Base-by-base conservation (phyloP, 2,888 invertebrate genomes). In the Meiosimyza decipiens region DNA sequence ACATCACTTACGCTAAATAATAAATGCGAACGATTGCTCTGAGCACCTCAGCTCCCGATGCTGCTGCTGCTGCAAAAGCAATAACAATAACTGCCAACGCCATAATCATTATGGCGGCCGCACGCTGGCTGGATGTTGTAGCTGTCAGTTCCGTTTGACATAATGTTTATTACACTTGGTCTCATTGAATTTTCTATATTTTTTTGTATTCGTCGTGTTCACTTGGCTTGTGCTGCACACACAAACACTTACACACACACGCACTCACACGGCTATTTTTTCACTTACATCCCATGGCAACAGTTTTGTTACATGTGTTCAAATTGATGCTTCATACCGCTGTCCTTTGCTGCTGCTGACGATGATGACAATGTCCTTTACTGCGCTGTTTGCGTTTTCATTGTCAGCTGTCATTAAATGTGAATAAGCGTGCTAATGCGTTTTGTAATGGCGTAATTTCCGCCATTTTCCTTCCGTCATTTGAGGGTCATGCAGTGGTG, bases 381-480 rank as follows among this genome's bases (percentile, higher is more conserved):
- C 28, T 28, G 28, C 28, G 28, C 28, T 40, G 40, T 40, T 6
- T 40, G 40, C 40, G 40, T 40, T 40, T 71, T 69, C 62, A 64
- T 72, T 77, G 75, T 77, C 76, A 74, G 72, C 73, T 76, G 75
- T 76, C 77, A 77, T 77, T 76, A 76, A 76, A 77, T 76, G 77
- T 73, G 75, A 76, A 77, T 77, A 76, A 76, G 75, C 73, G 71
- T 76, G 74, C 76, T 77, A 76, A 77, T 77, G 77, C 72, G 74
- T 77, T 77, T 64, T 73, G 69, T 77, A 76, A 77, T 77, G 75
- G 75, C 62, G 74, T 67, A 73, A 77, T 77, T 76, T 77, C 76
- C 77, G 77, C 63, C 70, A 71, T 72, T 72, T 60, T 59, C n/a
- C 59, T 60, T 28, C 51, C 66, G 68, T 47, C 51, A 51, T 22